Evolutionary conservation across 2,888 invertebrate species (phyloP).

Genomic region (Oxyteleia sp.): DNA sequence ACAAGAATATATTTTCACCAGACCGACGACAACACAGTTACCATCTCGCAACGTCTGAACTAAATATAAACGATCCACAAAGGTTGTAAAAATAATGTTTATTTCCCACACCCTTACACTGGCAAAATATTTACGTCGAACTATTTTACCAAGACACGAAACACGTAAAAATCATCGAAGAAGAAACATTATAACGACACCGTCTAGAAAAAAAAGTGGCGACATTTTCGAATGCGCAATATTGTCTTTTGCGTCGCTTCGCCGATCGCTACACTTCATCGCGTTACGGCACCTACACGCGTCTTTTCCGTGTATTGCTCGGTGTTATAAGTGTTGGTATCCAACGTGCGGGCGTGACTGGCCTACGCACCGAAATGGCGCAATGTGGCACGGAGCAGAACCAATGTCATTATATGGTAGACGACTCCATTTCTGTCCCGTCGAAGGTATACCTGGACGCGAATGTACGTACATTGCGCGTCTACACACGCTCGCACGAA

Average conservation of each 20-base stretch:
- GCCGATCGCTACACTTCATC: slow-evolving; percentile 12
- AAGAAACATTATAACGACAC: too few species aligned
- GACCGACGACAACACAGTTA: too few species aligned
- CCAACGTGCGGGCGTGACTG: slow-evolving; percentile 74
- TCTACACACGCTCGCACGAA: slow-evolving; percentile 12
- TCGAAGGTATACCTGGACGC: slow-evolving; percentile 47
- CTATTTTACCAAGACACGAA: too few species aligned
- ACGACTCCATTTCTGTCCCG: slow-evolving; percentile 72
- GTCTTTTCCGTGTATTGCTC: slow-evolving; percentile 52
- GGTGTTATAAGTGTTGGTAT: slow-evolving; percentile 60
- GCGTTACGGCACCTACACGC: slow-evolving; percentile 39
- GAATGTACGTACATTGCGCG: slow-evolving; percentile 24
- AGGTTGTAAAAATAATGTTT: too few species aligned
- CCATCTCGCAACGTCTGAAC: too few species aligned
- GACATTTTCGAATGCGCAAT: not conserved
- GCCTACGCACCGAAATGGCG: slow-evolving; percentile 75
- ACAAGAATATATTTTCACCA: too few species aligned
- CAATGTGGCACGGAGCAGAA: slow-evolving; percentile 65
- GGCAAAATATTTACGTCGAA: too few species aligned
- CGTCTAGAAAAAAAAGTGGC: not conserved
- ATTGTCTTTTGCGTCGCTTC: slow-evolving; percentile 13
- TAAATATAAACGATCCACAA: too few species aligned
- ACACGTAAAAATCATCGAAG: too few species aligned
- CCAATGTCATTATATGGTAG: slow-evolving; percentile 73
- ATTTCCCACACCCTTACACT: too few species aligned